A percentile compares a stretch with the other conserved stretches of the same genome.
These are phyloP conservation scores for Varanus salvator DNA, from an alignment of 2,113 vertebrate genomes.

Conservation along the genomic window DNA sequence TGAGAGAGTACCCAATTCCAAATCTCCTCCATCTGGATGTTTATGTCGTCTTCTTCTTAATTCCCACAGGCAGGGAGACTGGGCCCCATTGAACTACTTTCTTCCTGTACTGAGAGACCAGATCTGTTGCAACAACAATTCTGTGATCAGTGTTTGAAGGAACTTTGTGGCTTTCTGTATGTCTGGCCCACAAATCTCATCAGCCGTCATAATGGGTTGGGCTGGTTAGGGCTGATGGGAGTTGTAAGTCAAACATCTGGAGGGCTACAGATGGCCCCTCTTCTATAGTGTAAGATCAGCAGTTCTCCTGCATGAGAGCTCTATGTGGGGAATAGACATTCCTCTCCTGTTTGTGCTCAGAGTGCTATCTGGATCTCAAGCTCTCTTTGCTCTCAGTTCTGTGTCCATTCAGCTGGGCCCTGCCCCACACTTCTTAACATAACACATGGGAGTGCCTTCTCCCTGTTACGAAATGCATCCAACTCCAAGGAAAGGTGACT, in stretches of 20 bases:
- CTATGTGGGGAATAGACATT: neutral
- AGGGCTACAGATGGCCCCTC: no score
- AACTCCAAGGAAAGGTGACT: conserved; percentile 54
- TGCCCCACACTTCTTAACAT: neutral
- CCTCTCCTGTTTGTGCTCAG: rapidly evolving
- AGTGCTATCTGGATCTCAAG: rapidly evolving
- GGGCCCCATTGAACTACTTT: no score
- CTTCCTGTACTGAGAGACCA: no score
- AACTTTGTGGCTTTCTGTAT: neutral
- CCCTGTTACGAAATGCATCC: rapidly evolving
- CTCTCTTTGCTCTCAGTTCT: neutral
- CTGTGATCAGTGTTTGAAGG: no score
- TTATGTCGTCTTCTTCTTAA: no score
- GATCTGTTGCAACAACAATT: no score
- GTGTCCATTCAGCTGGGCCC: neutral
- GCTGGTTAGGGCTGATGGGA: no score
- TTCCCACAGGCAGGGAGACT: no score
- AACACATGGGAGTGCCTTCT: neutral
- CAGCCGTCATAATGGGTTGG: neutral
- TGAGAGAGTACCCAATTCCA: no score
- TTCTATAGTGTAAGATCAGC: neutral
- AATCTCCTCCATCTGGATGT: no score
- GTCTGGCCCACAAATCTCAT: neutral
- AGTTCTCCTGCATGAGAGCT: neutral
- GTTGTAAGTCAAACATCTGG: no score